Conservation (phyloP, 2,888 invertebrate species). For the Eustalomyia histrio region DNA sequence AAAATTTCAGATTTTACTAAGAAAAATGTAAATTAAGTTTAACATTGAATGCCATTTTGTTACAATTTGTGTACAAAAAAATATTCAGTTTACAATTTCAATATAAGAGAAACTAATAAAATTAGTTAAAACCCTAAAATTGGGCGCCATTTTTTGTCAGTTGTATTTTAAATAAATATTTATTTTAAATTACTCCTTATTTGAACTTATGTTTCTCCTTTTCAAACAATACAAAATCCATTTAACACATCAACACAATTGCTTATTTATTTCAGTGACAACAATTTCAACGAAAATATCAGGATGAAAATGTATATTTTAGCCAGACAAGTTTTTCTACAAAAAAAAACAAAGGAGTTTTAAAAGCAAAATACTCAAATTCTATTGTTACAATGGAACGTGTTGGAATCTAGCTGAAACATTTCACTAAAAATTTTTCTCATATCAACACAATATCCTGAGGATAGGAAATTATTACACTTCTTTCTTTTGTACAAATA, state of each 20-base stretch:
- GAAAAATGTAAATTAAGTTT: no score
- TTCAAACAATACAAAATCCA: conserved; percentile 16
- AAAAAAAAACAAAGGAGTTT: conserved; percentile 7
- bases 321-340: not conserved
- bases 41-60: no score
- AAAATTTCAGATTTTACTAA: no score
- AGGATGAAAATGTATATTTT: not conserved
- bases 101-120: no score
- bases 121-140: no score
- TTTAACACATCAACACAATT: conserved; percentile 50
- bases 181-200: no score
- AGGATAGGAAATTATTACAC: conserved; percentile 37
- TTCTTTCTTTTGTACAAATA: conserved; percentile 14
- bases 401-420: conserved; percentile 75
- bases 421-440: conserved; percentile 42
- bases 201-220: not conserved
- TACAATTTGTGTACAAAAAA: no score
- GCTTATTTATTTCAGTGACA: conserved; percentile 13
- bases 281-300: not conserved
- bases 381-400: conserved; percentile 69
- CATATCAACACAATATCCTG: conserved; percentile 48
- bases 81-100: no score
- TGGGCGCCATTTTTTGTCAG: no score
- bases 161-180: no score
- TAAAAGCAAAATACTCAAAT: conserved; percentile 1